A percentile compares a stretch with the other conserved stretches of the same genome.
Conservation (phyloP, 2,888 invertebrate species). For the Neocrepidodera transversa region DNA sequence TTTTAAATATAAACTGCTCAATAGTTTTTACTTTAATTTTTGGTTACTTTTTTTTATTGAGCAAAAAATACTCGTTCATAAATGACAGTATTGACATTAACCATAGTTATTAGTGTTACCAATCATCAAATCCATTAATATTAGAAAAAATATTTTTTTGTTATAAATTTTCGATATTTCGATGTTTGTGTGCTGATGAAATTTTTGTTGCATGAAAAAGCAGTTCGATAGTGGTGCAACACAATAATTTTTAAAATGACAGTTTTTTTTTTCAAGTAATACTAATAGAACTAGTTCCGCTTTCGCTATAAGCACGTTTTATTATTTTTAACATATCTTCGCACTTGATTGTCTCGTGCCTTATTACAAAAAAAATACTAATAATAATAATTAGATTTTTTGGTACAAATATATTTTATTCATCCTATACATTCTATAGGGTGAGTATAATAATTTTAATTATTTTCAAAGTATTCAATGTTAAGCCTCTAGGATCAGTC, state of each 20-base stretch:
- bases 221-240: conserved; percentile 39
- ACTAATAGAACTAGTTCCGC: conserved; percentile 41
- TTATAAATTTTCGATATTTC: conserved; percentile 1
- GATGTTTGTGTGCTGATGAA: conserved; percentile 27
- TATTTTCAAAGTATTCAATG: too few species aligned
- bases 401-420: too few species aligned
- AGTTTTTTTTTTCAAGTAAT: conserved; percentile 37
- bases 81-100: too few species aligned
- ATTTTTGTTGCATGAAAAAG: conserved; percentile 40
- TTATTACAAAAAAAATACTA: conserved; percentile 44
- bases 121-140: too few species aligned
- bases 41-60: too few species aligned
- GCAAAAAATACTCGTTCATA: too few species aligned
- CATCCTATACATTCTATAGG: too few species aligned
- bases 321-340: conserved; percentile 35
- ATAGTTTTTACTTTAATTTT: too few species aligned
- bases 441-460: too few species aligned
- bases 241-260: conserved; percentile 35
- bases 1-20: too few species aligned
- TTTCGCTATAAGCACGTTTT: conserved; percentile 52
- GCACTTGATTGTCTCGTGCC: conserved; percentile 61
- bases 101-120: too few species aligned
- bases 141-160: too few species aligned
- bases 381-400: conserved; percentile 6
- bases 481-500: conserved; percentile 14